Conservation (phyloP, 2,113 vertebrate species). For the Urocolius indicus region DNA sequence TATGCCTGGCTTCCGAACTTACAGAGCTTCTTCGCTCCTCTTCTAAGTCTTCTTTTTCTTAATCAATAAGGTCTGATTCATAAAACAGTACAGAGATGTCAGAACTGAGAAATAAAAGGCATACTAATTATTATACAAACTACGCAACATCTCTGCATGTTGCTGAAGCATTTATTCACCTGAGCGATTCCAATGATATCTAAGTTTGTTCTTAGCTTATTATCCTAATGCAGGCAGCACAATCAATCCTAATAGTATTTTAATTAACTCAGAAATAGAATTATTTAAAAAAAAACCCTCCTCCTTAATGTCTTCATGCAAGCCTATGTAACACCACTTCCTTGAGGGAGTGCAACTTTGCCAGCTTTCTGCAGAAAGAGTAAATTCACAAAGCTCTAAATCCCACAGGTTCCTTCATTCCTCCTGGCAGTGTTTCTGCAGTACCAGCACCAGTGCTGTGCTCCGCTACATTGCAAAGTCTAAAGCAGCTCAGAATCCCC, state of each 20-base stretch:
- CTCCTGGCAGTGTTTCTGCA: not conserved
- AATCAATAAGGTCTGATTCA: conserved; percentile 73
- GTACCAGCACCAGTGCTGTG: not conserved
- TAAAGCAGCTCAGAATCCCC: not conserved
- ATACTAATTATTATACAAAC: conserved; percentile 21
- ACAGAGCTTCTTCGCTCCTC: conserved; percentile 64
- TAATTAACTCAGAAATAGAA: not conserved
- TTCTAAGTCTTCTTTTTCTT: conserved; percentile 52
- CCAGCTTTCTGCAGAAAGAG: not conserved
- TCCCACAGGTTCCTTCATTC: fast-evolving
- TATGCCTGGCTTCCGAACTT: conserved; percentile 72
- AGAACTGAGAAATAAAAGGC: conserved; percentile 41
- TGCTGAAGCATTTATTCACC: not conserved
- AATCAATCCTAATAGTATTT: not conserved
- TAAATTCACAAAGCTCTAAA: not conserved
- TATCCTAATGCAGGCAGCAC: not conserved
- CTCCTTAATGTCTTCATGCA: not conserved
- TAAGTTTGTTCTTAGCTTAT: not conserved
- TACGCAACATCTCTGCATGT: not conserved
- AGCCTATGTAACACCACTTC: not conserved
- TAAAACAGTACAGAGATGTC: conserved; percentile 49
- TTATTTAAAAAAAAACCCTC: not conserved
- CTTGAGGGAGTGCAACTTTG: not conserved
- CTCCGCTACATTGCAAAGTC: not conserved
- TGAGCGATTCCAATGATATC: not conserved